A percentile compares a stretch with the other conserved stretches of the same genome.
Conservation (phyloP, 2,113 vertebrate species). For the Alosa alosa region DNA sequence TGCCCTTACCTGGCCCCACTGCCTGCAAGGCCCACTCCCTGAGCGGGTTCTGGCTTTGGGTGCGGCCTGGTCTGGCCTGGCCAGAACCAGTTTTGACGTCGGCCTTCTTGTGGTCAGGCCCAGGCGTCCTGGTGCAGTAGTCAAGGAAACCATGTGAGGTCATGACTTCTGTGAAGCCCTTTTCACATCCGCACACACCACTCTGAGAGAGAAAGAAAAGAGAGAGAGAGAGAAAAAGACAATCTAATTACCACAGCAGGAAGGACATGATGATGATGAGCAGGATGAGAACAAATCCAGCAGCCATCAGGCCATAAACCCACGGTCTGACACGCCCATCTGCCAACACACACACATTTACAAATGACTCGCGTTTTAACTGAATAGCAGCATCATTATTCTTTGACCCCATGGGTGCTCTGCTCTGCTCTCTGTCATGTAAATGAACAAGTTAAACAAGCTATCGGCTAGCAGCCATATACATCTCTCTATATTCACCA, state of each 20-base stretch:
- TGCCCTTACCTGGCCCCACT: conserved; percentile 83
- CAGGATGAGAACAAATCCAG: conserved; percentile 84
- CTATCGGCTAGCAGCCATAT: no score
- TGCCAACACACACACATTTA: conserved; percentile 60
- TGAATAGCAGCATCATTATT: no score
- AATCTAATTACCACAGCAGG: conserved; percentile 80
- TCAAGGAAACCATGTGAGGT: conserved; percentile 90
- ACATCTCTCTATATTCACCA: no score
- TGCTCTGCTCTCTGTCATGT: no score
- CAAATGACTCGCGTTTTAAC: not conserved
- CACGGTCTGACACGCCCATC: conserved; percentile 93
- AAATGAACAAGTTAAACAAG: no score
- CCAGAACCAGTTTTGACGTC: conserved; percentile 88
- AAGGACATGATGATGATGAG: conserved; percentile 88
- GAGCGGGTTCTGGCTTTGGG: conserved; percentile 85
- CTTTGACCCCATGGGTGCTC: no score
- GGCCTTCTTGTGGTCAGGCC: conserved; percentile 88
- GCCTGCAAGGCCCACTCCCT: conserved; percentile 91
- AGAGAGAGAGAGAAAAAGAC: conserved; percentile 31
- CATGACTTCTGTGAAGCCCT: conserved; percentile 93
- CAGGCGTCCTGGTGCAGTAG: conserved; percentile 92
- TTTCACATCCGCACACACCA: conserved; percentile 92
- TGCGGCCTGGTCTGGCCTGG: conserved; percentile 83
- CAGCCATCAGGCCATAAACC: conserved; percentile 91
- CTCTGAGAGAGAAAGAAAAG: conserved; percentile 65